These are phyloP conservation scores for Peromyscus melanophrys DNA, from an alignment of 2,797 vertebrate species.

Conservation along the genomic window DNA sequence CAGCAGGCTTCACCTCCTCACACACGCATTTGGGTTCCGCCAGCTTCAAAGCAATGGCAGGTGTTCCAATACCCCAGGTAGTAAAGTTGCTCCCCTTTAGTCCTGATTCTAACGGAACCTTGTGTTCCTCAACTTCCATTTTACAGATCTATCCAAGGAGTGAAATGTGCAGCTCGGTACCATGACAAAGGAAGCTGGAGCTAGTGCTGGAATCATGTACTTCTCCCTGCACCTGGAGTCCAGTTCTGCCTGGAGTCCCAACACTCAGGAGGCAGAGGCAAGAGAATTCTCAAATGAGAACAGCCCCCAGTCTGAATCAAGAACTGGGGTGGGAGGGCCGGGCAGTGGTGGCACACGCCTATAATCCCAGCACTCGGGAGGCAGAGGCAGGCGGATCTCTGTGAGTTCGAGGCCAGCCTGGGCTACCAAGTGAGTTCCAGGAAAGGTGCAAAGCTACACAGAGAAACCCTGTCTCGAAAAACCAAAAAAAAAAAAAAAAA, in stretches of 20 bases:
- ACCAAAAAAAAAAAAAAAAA: too few relatives aligned
- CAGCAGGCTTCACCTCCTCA: background rate
- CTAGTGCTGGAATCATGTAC: background rate
- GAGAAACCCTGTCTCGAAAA: too few relatives aligned
- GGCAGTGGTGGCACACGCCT: too few relatives aligned
- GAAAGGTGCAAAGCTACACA: too few relatives aligned
- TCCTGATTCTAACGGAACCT: background rate
- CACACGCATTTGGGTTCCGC: background rate
- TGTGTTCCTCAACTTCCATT: background rate
- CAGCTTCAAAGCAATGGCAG: background rate
- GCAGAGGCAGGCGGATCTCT: too few relatives aligned
- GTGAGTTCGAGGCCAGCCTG: too few relatives aligned
- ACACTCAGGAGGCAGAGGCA: background rate
- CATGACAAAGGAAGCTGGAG: background rate
- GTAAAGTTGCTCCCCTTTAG: background rate
- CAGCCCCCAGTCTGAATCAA: background rate
- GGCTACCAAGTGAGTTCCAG: too few relatives aligned
- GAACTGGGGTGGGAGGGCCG: background rate
- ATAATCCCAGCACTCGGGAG: too few relatives aligned
- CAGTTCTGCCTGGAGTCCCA: background rate
- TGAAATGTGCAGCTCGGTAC: background rate
- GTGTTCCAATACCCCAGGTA: too few relatives aligned
- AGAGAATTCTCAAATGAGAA: background rate
- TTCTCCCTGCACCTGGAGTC: background rate
- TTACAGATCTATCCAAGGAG: background rate